These are phyloP conservation scores for Clytia hemisphaerica DNA, from an alignment of 30 jellyfish, hydroid and myxozoan genomes.

Conservation along the genomic window DNA sequence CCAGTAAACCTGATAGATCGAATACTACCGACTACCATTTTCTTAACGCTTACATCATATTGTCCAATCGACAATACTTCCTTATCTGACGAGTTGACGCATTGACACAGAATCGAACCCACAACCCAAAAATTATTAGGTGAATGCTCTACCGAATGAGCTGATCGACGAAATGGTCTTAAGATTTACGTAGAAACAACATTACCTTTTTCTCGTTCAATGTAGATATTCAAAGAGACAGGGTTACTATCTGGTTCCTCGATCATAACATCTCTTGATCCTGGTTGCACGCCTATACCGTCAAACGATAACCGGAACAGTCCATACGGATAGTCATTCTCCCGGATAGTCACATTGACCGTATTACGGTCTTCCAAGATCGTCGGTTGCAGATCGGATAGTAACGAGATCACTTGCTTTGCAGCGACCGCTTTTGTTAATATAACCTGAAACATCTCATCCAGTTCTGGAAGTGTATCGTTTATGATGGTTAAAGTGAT, in stretches of 20 bases:
- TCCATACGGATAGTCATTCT: conserved; percentile 90
- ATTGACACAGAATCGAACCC: too few relatives aligned
- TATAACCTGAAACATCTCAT: conserved; percentile 54
- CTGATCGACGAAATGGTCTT: too few relatives aligned
- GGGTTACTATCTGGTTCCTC: conserved; percentile 61
- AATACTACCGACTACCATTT: too few relatives aligned
- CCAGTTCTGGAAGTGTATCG: conserved; percentile 72
- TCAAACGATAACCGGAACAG: conserved; percentile 37
- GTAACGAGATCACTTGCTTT: conserved; percentile 25
- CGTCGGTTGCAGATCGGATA: conserved; percentile 23
- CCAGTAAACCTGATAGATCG: too few relatives aligned
- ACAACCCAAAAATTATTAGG: too few relatives aligned
- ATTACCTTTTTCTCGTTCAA: conserved; percentile 26
- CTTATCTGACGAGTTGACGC: too few relatives aligned
- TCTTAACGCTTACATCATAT: too few relatives aligned
- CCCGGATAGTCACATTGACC: conserved; percentile 58
- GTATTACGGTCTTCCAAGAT: conserved; percentile 31
- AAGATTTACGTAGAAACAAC: too few relatives aligned
- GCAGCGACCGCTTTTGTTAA: conserved; percentile 42
- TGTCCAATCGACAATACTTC: too few relatives aligned
- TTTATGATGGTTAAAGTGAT: conserved; percentile 33
- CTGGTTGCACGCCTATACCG: conserved; percentile 36
- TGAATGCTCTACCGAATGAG: too few relatives aligned
- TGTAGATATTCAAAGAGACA: conserved; percentile 36
- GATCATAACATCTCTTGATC: conserved; percentile 27